These are phyloP conservation scores for Rhorus exstirpatorius DNA, from an alignment of 2,888 invertebrate species.

Conservation along the genomic window DNA sequence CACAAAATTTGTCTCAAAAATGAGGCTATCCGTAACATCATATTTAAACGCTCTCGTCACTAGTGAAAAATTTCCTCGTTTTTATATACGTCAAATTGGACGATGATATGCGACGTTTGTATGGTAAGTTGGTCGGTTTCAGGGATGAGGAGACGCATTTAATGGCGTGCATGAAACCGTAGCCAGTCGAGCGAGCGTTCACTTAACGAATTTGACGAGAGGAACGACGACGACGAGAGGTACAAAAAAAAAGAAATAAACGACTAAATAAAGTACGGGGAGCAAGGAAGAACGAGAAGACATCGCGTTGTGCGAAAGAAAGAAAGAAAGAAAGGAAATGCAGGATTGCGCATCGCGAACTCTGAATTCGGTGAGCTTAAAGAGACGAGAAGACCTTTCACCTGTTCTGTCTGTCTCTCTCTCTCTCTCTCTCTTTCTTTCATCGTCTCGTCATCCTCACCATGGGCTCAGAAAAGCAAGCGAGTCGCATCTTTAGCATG, in stretches of 20 bases:
- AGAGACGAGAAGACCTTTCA: conserved; percentile 28
- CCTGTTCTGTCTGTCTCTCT: conserved; percentile 1
- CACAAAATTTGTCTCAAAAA: too few species aligned
- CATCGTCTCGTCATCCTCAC: conserved; percentile 46
- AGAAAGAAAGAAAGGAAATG: conserved; percentile 35
- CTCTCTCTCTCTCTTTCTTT: not conserved
- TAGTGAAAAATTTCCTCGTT: not conserved
- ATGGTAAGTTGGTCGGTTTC: too few species aligned
- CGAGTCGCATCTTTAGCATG: conserved; percentile 76
- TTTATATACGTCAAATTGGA: not conserved
- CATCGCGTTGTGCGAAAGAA: conserved; percentile 17
- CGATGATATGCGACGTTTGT: conserved; percentile 33
- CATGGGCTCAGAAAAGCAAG: conserved; percentile 43
- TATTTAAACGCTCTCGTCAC: not conserved
- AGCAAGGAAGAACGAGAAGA: conserved; percentile 10
- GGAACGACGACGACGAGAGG: conserved; percentile 23
- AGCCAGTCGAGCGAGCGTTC: conserved; percentile 31
- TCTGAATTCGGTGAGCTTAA: conserved; percentile 50
- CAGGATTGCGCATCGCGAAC: conserved; percentile 5
- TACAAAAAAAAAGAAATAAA: conserved; percentile 1
- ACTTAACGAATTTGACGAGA: conserved; percentile 53
- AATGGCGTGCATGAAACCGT: conserved; percentile 54
- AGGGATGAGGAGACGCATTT: conserved; percentile 21
- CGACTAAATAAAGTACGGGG: conserved; percentile 4
- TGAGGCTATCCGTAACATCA: too few species aligned